A percentile compares a stretch with the other conserved stretches of the same genome.
Conservation (phyloP, 2,113 vertebrate species). For the Conger conger region DNA sequence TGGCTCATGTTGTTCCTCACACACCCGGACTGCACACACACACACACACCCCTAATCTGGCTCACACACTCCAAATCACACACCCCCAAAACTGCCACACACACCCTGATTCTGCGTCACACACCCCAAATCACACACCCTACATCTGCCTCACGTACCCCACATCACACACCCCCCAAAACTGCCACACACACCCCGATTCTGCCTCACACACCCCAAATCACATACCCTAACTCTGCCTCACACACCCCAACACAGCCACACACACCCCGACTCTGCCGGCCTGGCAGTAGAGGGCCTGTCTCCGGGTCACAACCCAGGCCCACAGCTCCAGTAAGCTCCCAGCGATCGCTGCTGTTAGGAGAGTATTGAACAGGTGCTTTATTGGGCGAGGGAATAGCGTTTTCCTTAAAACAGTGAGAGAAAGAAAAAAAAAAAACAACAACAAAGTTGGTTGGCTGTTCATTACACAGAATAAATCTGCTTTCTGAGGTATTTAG, state of each 20-base stretch:
- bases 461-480: constrained; percentile 21
- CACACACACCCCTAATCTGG: background rate
- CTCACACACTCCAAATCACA: background rate
- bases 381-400: background rate
- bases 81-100: too few relatives aligned
- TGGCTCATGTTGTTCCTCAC: too few relatives aligned
- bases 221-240: too few relatives aligned
- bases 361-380: background rate
- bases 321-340: background rate
- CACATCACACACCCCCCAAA: too few relatives aligned
- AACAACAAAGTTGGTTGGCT: constrained; percentile 15
- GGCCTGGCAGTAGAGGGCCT: background rate
- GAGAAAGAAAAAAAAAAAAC: constrained; percentile 20
- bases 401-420: constrained; percentile 7
- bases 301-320: background rate
- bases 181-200: too few relatives aligned
- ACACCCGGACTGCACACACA: too few relatives aligned
- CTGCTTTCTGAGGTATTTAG: constrained; percentile 38
- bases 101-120: too few relatives aligned
- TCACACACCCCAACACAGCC: too few relatives aligned
- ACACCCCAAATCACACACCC: too few relatives aligned
- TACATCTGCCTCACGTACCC: too few relatives aligned
- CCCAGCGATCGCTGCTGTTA: background rate
- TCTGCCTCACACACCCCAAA: too few relatives aligned
- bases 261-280: background rate